phyloP scores from a whole-genome alignment of 2,797 vertebrate species.

The Halcyon chelicuti region DNA sequence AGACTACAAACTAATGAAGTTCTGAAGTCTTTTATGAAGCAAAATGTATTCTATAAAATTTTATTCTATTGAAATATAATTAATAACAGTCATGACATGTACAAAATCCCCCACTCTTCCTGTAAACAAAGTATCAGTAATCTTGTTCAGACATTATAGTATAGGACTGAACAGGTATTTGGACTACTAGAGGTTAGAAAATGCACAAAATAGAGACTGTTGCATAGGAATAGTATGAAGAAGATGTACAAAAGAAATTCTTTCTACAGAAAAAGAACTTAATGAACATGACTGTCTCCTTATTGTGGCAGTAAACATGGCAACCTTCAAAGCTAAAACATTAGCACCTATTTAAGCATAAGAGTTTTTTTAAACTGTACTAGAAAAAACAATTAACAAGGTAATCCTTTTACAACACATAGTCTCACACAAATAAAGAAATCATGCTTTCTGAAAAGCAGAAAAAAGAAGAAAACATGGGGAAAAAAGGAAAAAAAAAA shows the following conservation, averaged over 20 bases:
- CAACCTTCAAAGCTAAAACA: neutral
- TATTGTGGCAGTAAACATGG: neutral
- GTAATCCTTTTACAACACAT: neutral
- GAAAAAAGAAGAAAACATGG: neutral
- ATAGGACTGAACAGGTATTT: neutral
- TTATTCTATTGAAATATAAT: neutral
- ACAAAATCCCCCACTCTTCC: neutral
- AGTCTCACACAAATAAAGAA: neutral
- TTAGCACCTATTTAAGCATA: neutral
- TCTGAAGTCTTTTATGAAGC: neutral
- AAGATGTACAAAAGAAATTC: neutral
- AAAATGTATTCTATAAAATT: neutral
- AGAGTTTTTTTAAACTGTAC: neutral
- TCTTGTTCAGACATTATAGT: neutral
- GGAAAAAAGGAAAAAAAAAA: neutral
- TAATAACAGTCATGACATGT: neutral
- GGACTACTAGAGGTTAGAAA: neutral
- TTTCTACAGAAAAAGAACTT: neutral
- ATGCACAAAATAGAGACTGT: neutral
- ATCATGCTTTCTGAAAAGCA: neutral
- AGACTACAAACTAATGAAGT: neutral
- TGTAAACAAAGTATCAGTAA: neutral
- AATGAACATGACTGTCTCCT: neutral
- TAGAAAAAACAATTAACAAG: neutral
- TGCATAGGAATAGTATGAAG: neutral